Evolutionary conservation across 2,888 invertebrate species (phyloP), one percentile per base, ranked within the genome.

Genomic region (Acanthopleura granulata): DNA sequence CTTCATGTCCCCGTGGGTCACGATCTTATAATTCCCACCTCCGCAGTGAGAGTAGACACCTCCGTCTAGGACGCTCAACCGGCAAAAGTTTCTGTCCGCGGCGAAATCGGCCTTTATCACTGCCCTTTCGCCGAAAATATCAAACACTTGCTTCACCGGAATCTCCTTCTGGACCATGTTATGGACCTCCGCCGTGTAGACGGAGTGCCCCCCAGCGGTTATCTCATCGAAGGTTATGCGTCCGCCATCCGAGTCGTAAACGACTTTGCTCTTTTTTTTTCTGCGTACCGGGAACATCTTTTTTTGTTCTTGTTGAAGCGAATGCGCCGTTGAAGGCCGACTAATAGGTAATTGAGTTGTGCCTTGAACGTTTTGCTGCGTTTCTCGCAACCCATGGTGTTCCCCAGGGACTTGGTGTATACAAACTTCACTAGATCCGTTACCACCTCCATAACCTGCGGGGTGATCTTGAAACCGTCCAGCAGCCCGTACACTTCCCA

Each of bases 221-320:
- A 51, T 51, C 18, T 51, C 51, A 18, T 51, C 51, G 18, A 51
- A 51, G 51, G 51, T 51, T 51, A 51, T 51, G 51, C 51, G 51
- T 51, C 51, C 51, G 51, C 51, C 51, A 15, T 51, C 51, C 51
- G 51, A 51, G 51, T 51, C 51, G 51, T 51, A 51, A 51, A 51
- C 51, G 51, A 51, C 51, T 18, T 51, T 51, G 51, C 51, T 14
- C 18, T 51, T 51, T n/a, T 51, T 51, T 51, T 51, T 51, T 18
- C 51, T 51, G 51, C 51, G 51, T 18, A 51, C 51, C 51, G 18
- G 51, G 18, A 18, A 51, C 51, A 51, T 51, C 51, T n/a, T 51
- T 51, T 51, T 51, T 51, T 51, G 14, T 51, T 14, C 18, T 51
- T 51, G 14, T 51, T 51, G 14, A 15, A 18, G 14, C 18, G 14